Percentiles rank a stretch among this genome's conserved stretches.
phyloP scores from a whole-genome alignment of 2,888 invertebrate species.

The Agonopterix arenella region DNA sequence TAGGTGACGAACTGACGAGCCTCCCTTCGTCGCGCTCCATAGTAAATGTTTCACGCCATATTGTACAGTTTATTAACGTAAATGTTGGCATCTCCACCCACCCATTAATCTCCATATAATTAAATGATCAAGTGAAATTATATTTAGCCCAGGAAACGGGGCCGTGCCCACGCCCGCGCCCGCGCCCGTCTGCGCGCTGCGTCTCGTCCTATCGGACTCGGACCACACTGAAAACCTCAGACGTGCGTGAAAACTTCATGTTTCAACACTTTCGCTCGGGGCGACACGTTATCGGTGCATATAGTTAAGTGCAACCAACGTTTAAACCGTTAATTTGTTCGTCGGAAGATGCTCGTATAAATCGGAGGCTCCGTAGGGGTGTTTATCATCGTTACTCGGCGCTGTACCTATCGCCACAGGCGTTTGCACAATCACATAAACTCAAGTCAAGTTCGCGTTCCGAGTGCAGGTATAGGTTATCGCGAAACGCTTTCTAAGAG shows the following conservation, averaged over 20 bases:
- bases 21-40: conserved; percentile 23
- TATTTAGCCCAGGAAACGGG: conserved; percentile 71
- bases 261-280: conserved; percentile 9
- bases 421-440: conserved; percentile 17
- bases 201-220: conserved; percentile 32
- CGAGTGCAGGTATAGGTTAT: conserved; percentile 7
- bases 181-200: conserved; percentile 44
- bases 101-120: conserved; percentile 74
- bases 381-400: conserved; percentile 22
- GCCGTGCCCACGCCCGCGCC: conserved; percentile 49
- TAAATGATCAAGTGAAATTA: conserved; percentile 75
- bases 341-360: conserved; percentile 13
- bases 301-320: background rate
- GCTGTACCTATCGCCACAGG: conserved; percentile 15
- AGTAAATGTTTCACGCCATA: conserved; percentile 47
- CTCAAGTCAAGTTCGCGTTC: background rate
- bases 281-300: background rate
- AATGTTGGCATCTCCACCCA: conserved; percentile 60
- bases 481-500: conserved; percentile 45
- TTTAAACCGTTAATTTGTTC: conserved; percentile 5
- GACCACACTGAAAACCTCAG: conserved; percentile 32
- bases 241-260: conserved; percentile 25
- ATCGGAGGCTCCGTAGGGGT: conserved; percentile 12
- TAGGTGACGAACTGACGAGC: conserved; percentile 3
- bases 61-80: conserved; percentile 59